These are phyloP conservation scores for Ganaspis brasiliensis DNA, from an alignment of 2,888 invertebrate species.

Conservation along the genomic window DNA sequence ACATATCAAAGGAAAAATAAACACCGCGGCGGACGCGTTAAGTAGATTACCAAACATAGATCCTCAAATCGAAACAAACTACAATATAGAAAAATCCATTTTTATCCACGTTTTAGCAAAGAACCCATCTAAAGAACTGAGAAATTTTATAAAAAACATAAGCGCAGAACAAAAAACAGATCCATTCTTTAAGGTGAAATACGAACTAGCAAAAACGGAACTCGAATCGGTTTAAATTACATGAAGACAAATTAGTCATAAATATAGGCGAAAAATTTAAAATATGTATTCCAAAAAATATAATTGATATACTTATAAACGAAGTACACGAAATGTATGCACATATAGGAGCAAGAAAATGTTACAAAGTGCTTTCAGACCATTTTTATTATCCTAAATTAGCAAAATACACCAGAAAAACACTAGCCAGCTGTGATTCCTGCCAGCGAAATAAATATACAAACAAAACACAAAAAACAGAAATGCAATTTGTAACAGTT, in stretches of 20 bases:
- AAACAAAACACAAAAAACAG: conserved; percentile 20
- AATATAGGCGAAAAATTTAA: neutral
- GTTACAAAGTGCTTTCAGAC: conserved; percentile 10
- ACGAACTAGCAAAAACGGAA: too few species aligned
- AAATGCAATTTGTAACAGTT: conserved; percentile 38
- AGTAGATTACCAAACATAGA: conserved; percentile 49
- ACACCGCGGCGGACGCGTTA: conserved; percentile 62
- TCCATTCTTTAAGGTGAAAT: too few species aligned
- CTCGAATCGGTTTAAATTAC: neutral
- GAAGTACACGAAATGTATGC: conserved; percentile 45
- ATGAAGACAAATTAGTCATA: neutral
- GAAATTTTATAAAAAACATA: neutral
- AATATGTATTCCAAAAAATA: too few species aligned
- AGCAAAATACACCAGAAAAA: neutral
- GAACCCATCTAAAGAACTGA: too few species aligned
- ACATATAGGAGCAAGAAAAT: conserved; percentile 46
- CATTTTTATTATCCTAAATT: conserved; percentile 43
- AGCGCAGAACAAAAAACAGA: too few species aligned
- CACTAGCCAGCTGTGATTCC: conserved; percentile 10
- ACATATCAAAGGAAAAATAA: conserved; percentile 62
- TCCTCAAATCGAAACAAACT: too few species aligned
- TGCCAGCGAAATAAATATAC: conserved; percentile 44
- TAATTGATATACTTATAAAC: neutral
- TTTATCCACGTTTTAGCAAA: too few species aligned
- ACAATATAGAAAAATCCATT: too few species aligned